Base-by-base conservation (phyloP, 1,140 invertebrate species). In the Apocrypta bakeri region DNA sequence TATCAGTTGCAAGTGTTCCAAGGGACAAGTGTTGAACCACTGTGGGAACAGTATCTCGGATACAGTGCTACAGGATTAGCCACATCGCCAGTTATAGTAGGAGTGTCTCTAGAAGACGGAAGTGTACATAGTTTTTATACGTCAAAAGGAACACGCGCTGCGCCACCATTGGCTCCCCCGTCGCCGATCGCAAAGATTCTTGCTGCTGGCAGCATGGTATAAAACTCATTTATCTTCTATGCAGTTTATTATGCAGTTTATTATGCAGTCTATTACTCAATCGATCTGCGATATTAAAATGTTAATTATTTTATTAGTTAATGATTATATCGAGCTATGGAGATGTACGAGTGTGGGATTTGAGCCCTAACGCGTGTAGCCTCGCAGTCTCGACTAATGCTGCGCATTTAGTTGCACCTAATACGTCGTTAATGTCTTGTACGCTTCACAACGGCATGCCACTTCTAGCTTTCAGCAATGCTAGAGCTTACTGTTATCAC, bases 31-130 rank as follows among this genome's bases (percentile, higher is more conserved):
- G 93, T 81, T 87, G 93, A 88, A 92, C 93, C 88, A 89, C 85
- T 89, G 4, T 92, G 91, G 91, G 89, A 92, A 83, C 81, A 91
- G 8, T 91, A 90, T 87, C 85, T 92, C 8, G 91, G 91, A 40
- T 92, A 92, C 61, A 89, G 80, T 61, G 88, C 89, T 0, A 90
- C 91, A 4, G 91, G 89, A 7, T 81, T 92, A 4, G 89, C 90
- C 9, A 89, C 88, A 1, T 89, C 91, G 2, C 88, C 91, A 31
- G 89, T 93, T 25, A 92, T 94, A 77, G 92, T 94, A 66, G 94
- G 93, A 84, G 90, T 95, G 69, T 92, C 93, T 40, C 95, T 95
- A 87, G 94, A 94, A 74, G 95, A 97, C 89, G 93, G 93, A 29
- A 93, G 93, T 72, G 91, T 96, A 80, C 94, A 95, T 88, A 92